Evolutionary conservation across 1,140 invertebrate genomes (phyloP).

Genomic region (Sinonovacula constricta): DNA sequence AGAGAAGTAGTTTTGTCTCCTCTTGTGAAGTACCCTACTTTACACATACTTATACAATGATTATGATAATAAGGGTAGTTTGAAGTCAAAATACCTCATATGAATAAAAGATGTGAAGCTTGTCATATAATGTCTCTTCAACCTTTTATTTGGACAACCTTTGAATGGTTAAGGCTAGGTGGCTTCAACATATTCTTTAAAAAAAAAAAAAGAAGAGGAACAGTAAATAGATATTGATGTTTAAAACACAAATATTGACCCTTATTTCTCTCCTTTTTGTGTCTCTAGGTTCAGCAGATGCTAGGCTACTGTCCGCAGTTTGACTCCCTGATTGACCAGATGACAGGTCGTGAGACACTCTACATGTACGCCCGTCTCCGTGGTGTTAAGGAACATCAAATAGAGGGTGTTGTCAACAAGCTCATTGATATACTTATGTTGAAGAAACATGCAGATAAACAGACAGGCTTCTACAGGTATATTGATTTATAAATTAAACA

Average conservation of each 20-base stretch:
- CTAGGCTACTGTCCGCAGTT: conserved; percentile 81
- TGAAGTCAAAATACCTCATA: no score
- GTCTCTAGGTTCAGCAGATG: conserved; percentile 69
- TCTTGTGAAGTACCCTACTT: neutral
- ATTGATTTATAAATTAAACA: no score
- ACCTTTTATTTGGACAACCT: no score
- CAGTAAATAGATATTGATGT: conserved; percentile 54
- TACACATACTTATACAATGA: no score
- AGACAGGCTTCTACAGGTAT: conserved; percentile 68
- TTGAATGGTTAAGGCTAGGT: no score
- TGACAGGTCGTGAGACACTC: conserved; percentile 85
- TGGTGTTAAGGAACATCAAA: conserved; percentile 79
- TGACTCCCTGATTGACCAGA: conserved; percentile 80
- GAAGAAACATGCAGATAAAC: conserved; percentile 69
- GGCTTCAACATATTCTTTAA: no score
- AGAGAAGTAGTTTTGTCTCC: no score
- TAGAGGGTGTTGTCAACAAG: conserved; percentile 76
- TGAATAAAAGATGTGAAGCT: no score
- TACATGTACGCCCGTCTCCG: conserved; percentile 86
- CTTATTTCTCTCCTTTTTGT: no score
- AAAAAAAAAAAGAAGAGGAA: no score
- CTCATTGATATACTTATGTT: conserved; percentile 70
- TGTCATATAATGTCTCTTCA: no score
- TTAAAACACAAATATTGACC: neutral
- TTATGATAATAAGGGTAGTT: no score